Percentiles rank a stretch among this genome's conserved stretches.
These are phyloP conservation scores for Agrotis clavis DNA, from an alignment of 2,888 invertebrate genomes.

Conservation along the genomic window DNA sequence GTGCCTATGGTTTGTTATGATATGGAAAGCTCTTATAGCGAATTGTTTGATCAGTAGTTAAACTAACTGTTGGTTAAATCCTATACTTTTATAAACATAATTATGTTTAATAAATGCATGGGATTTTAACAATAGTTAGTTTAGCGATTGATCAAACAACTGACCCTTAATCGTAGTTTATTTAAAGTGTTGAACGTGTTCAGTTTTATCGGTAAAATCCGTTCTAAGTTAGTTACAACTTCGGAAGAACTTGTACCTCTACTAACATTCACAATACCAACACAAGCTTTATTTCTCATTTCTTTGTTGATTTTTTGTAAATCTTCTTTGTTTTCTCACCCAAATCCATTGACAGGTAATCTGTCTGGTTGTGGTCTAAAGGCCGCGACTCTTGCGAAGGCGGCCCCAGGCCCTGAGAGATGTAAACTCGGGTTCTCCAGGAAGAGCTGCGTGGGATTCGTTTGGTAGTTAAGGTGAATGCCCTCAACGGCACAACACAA, in stretches of 20 bases:
- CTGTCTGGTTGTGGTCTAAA: constrained; percentile 72
- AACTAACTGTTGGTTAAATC: too few relatives aligned
- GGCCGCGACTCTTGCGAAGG: constrained; percentile 65
- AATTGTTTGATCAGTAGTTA: too few relatives aligned
- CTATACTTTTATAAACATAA: too few relatives aligned
- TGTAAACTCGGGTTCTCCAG: constrained; percentile 59
- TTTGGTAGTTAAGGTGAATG: constrained; percentile 59
- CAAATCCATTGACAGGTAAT: constrained; percentile 80
- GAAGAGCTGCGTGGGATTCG: constrained; percentile 60
- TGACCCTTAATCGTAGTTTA: background rate
- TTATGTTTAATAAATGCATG: too few relatives aligned
- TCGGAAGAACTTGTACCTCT: constrained; percentile 9
- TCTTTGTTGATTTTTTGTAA: too few relatives aligned
- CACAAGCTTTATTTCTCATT: too few relatives aligned
- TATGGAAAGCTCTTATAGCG: background rate
- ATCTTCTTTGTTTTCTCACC: constrained; percentile 63
- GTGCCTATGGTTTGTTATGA: too few relatives aligned
- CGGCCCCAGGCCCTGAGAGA: constrained; percentile 62
- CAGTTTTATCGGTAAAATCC: background rate
- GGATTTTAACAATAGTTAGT: too few relatives aligned
- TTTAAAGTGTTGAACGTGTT: background rate
- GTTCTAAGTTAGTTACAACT: constrained; percentile 32
- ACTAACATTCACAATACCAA: background rate
- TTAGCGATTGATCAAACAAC: too few relatives aligned
- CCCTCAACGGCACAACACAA: constrained; percentile 67